Base-by-base conservation (phyloP, 2,797 vertebrate species). In the Sandelia bainsii region DNA sequence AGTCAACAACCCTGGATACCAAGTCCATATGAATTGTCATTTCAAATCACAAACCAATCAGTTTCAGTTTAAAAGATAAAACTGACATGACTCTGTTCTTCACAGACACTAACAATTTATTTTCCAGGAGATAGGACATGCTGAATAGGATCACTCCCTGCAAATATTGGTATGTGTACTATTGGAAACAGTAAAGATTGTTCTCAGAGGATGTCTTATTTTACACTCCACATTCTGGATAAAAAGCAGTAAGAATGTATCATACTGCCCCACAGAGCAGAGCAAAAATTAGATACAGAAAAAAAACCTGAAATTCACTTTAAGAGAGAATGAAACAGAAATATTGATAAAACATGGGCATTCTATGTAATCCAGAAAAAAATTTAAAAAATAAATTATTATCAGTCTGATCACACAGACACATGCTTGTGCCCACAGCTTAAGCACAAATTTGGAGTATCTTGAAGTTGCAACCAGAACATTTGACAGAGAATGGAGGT, bases 191-290 rank as follows among this genome's bases (percentile, higher is more conserved):
- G 37, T 14, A 45, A 27, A 27, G n/a, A 17, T 58, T n/a, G 19
- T 13, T 69, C 40, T 79, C 42, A 60, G 20, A 29, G 20, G 32
- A 59, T 12, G 20, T 57, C 44, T 64, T 40, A 50, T 77, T 72
- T 57, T 19, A n/a, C 62, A 58, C 51, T 42, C 8, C 32, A 53
- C 53, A 34, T 8, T 3, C 49, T 58, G 22, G 13, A 68, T 45
- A 53, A 58, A 23, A 23, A 11, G 20, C 19, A 23, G 19, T 5
- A 51, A 48, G 7, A 42, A 58, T 29, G 1, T 14, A 25, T 29
- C 14, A 2, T 27, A 62, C 45, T 46, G 20, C 29, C 16, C 20
- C 46, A 39, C 44, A 61, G 39, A 62, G 39, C 25, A 34, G 56
- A 29, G 8, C 20, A n/a, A 58, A 59, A 34, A 69, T 23, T 1